Conservation (phyloP, 2,797 vertebrate genomes). For the Pipistrellus kuhlii region DNA sequence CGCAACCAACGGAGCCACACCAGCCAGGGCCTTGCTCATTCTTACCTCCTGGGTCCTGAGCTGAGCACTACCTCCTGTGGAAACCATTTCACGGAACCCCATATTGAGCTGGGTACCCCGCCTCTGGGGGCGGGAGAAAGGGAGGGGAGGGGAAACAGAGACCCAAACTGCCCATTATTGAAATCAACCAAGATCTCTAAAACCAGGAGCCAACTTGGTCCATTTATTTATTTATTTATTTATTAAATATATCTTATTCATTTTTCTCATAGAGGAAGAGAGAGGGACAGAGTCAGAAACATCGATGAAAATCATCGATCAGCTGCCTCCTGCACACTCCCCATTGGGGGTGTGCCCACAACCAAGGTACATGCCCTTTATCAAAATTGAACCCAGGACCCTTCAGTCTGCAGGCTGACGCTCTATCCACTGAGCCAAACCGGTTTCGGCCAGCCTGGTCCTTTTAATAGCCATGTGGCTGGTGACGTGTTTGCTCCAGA, state of each 20-base stretch:
- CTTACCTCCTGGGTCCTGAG: background rate
- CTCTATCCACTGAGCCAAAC: too few relatives aligned
- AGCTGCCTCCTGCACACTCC: too few relatives aligned
- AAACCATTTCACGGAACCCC: background rate
- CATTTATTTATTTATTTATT: too few relatives aligned
- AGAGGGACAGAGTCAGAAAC: too few relatives aligned
- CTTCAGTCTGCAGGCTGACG: too few relatives aligned
- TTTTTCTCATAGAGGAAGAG: too few relatives aligned
- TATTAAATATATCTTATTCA: too few relatives aligned
- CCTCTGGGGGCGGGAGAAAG: background rate
- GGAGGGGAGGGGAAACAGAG: background rate
- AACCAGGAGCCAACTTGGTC: background rate
- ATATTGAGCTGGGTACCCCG: background rate
- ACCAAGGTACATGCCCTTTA: too few relatives aligned
- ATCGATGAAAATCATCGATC: too few relatives aligned
- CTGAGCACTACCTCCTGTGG: background rate
- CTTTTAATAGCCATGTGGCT: background rate
- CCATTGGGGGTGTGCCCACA: too few relatives aligned
- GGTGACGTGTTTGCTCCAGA: background rate
- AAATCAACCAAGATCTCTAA: background rate
- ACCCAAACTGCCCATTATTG: background rate
- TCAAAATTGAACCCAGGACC: too few relatives aligned
- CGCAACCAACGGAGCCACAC: background rate
- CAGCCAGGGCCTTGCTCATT: background rate
- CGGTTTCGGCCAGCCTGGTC: background rate